Evolutionary conservation across 92 coral and sea anemone species (phyloP).

Genomic region (Zoanthus sociatus): DNA sequence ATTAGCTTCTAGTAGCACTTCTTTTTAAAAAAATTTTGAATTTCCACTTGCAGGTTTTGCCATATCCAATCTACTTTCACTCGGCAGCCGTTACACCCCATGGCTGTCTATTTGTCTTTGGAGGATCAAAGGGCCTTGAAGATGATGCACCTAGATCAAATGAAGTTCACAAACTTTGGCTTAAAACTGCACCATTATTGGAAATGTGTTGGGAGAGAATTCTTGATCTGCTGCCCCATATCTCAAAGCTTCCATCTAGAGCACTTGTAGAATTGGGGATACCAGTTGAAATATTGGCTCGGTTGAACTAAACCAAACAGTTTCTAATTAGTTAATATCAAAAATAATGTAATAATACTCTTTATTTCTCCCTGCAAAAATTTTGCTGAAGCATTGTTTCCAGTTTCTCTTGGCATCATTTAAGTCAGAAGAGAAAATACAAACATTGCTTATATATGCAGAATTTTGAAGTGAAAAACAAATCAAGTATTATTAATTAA

Average conservation of each 20-base stretch:
- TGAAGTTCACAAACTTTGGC: conserved; percentile 79
- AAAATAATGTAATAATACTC: no score
- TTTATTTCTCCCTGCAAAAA: no score
- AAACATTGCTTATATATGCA: no score
- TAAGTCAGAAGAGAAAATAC: no score
- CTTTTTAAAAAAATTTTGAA: no score
- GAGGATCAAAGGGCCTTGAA: conserved; percentile 80
- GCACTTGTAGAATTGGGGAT: conserved; percentile 64
- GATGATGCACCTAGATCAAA: conserved; percentile 70
- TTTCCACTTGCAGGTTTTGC: no score
- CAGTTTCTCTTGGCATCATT: no score
- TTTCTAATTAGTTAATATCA: no score
- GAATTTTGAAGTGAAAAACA: no score
- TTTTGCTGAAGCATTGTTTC: no score
- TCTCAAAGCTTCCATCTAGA: conserved; percentile 12
- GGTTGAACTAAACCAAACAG: neutral
- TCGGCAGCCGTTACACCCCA: conserved; percentile 90
- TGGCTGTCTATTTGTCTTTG: conserved; percentile 93
- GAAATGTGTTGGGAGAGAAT: conserved; percentile 73
- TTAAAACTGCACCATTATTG: conserved; percentile 70
- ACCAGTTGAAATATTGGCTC: conserved; percentile 51
- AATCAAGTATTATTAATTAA: no score
- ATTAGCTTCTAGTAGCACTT: no score
- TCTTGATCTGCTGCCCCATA: conserved; percentile 53
- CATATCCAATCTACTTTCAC: conserved; percentile 78